phyloP scores from a whole-genome alignment of 1,140 invertebrate genomes.

The Triops cancriformis region DNA sequence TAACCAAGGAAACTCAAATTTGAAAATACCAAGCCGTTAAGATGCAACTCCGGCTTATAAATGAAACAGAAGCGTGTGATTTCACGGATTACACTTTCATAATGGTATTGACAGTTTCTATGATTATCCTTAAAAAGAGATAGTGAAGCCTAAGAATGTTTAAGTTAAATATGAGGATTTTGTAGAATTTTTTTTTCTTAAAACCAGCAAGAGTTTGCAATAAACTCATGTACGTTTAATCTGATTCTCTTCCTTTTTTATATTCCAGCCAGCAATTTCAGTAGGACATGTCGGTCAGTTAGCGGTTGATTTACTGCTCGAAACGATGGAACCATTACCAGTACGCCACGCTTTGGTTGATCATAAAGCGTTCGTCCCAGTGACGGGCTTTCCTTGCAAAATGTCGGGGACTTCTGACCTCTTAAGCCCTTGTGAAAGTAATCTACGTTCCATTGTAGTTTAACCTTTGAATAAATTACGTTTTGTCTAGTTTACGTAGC shows the following conservation, averaged over 20 bases:
- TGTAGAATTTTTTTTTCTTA: too few species aligned
- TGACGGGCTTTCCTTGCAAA: neutral
- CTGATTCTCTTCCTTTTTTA: neutral
- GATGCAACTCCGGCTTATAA: neutral
- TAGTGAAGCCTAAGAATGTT: neutral
- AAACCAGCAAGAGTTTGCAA: too few species aligned
- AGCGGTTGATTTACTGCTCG: slow-evolving; percentile 10
- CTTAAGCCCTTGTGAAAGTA: neutral
- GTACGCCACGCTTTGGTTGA: neutral
- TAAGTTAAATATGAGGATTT: too few species aligned
- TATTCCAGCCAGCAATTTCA: slow-evolving; percentile 17
- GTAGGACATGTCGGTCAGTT: slow-evolving; percentile 20
- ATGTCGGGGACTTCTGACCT: neutral
- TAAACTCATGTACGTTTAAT: neutral
- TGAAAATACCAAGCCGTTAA: neutral
- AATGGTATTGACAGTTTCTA: neutral
- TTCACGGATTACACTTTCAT: neutral
- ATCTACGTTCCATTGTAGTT: neutral
- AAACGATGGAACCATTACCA: neutral
- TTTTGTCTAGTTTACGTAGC: neutral
- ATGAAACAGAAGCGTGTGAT: neutral
- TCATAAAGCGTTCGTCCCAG: slow-evolving; percentile 4
- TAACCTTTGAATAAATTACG: neutral
- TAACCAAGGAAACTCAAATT: neutral
- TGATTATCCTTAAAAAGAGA: neutral